A percentile compares a stretch with the other conserved stretches of the same genome.
phyloP scores from a whole-genome alignment of 2,113 vertebrate genomes.

The Psilopogon haemacephalus region DNA sequence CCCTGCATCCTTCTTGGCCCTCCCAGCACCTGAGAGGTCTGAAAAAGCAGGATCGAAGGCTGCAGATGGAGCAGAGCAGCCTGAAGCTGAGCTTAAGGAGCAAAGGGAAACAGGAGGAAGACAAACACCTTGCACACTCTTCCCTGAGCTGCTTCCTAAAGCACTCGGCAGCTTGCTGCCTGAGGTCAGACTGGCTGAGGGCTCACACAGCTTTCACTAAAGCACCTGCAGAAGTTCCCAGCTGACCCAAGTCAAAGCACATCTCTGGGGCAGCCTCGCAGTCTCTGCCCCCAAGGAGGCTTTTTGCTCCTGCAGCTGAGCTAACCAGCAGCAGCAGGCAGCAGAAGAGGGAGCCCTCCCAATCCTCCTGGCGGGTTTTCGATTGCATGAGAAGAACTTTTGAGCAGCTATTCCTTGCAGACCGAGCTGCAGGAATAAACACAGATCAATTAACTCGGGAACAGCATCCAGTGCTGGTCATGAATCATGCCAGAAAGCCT shows the following conservation, averaged over 20 bases:
- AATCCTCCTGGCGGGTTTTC: fast-evolving
- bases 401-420: slow-evolving; percentile 22
- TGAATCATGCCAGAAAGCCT: slow-evolving; percentile 1
- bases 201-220: neutral
- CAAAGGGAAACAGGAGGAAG: fast-evolving
- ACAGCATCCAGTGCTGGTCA: neutral
- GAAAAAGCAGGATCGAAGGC: too few species aligned
- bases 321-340: neutral
- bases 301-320: fast-evolving
- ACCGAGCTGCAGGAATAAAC: slow-evolving; percentile 7
- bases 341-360: neutral
- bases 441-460: slow-evolving; percentile 49
- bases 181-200: fast-evolving
- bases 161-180: neutral
- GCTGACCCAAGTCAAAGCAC: neutral
- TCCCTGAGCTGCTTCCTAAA: neutral
- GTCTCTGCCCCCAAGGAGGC: neutral
- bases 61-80: neutral
- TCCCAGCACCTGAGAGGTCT: neutral
- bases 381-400: neutral
- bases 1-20: neutral
- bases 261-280: neutral
- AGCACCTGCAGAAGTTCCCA: neutral
- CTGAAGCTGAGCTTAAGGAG: fast-evolving
- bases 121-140: fast-evolving